Percentiles rank a stretch among this genome's conserved stretches.
These are phyloP conservation scores for Pollimyrus isidori DNA, from an alignment of 2,113 vertebrate genomes.

Conservation along the genomic window DNA sequence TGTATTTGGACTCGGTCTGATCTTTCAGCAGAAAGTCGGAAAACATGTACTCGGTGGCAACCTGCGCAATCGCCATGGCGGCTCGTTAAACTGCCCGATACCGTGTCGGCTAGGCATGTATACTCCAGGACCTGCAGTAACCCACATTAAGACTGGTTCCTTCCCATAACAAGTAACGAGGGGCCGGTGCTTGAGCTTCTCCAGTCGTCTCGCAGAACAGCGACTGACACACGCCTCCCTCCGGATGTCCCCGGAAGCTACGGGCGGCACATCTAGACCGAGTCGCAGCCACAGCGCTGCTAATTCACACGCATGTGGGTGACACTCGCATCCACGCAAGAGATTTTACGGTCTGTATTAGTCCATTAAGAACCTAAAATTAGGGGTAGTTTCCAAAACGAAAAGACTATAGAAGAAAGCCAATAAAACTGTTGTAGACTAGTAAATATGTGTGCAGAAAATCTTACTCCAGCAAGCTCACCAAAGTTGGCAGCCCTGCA, in stretches of 20 bases:
- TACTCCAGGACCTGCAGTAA: background rate
- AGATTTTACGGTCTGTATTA: background rate
- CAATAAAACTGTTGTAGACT: background rate
- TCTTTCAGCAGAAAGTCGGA: constrained; percentile 91
- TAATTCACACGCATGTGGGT: background rate
- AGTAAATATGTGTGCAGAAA: background rate
- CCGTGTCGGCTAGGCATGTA: background rate
- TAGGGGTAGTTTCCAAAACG: background rate
- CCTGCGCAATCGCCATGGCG: constrained; percentile 85
- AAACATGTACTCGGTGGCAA: constrained; percentile 92
- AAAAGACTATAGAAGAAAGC: background rate
- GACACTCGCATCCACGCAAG: background rate
- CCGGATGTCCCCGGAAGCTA: background rate
- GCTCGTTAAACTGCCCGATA: background rate
- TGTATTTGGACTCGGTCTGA: constrained; percentile 72
- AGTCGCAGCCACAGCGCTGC: background rate
- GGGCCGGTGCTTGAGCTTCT: background rate
- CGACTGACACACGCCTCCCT: background rate
- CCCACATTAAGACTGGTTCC: background rate
- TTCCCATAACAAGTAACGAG: background rate
- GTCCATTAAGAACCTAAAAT: background rate
- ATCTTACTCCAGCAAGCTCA: background rate
- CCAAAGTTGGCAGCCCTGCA: background rate
- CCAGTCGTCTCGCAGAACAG: background rate
- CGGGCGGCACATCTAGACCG: background rate